Evolutionary conservation across 64 coral and sea anemone species (phyloP).

Genomic region (Stichodactyla helianthus): DNA sequence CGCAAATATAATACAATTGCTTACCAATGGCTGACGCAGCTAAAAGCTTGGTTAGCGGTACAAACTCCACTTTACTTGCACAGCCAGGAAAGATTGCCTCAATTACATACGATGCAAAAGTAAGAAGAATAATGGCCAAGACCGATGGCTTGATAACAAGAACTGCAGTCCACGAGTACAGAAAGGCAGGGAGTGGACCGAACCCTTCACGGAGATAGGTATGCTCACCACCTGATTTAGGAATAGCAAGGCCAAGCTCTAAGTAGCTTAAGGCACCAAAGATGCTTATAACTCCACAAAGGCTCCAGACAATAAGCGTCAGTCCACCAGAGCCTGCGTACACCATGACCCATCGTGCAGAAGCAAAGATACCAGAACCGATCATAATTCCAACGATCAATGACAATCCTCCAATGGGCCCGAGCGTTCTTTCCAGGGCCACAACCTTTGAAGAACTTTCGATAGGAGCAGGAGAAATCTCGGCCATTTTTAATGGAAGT

Average conservation of each 20-base stretch:
- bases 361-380: constrained; percentile 94
- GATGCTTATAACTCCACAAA: constrained; percentile 62
- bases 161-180: constrained; percentile 82
- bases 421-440: constrained; percentile 19
- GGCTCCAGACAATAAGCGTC: constrained; percentile 64
- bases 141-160: constrained; percentile 79
- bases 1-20: neutral
- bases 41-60: constrained; percentile 42
- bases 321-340: constrained; percentile 53
- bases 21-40: constrained; percentile 76
- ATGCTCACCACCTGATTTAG: constrained; percentile 68
- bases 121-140: constrained; percentile 77
- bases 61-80: constrained; percentile 27
- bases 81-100: constrained; percentile 91
- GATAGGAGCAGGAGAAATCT: neutral
- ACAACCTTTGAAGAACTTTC: too few species aligned
- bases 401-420: constrained; percentile 64
- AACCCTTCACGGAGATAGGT: constrained; percentile 62
- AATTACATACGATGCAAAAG: constrained; percentile 82
- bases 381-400: constrained; percentile 91
- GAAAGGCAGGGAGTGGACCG: constrained; percentile 64
- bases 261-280: constrained; percentile 89
- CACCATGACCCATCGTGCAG: constrained; percentile 71
- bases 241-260: constrained; percentile 72
- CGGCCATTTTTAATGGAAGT: neutral